A percentile compares a stretch with the other conserved stretches of the same genome.
These are phyloP conservation scores for Prosopocoilus inquinatus DNA, from an alignment of 2,888 invertebrate species.

Conservation along the genomic window DNA sequence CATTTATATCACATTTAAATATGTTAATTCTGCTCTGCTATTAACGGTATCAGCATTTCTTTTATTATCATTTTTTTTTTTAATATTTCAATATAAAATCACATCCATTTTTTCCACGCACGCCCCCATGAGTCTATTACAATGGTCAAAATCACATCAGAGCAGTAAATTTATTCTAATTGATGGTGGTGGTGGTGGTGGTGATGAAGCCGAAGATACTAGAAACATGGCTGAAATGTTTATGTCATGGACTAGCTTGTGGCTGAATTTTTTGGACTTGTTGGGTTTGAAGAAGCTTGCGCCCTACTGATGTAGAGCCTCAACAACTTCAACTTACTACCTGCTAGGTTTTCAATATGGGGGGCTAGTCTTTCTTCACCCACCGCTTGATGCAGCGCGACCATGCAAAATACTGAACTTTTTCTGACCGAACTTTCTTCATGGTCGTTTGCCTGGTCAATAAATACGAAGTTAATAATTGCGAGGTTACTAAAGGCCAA, in stretches of 20 bases:
- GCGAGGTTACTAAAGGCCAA: no score
- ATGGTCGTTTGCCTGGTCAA: slow-evolving; percentile 81
- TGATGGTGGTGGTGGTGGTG: not conserved
- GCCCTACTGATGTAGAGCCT: slow-evolving; percentile 74
- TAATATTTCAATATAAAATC: no score
- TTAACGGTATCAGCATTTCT: no score
- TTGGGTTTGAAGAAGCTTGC: slow-evolving; percentile 52
- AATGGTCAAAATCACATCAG: no score
- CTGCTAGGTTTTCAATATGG: slow-evolving; percentile 76
- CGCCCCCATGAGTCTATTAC: no score
- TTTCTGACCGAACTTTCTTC: slow-evolving; percentile 90
- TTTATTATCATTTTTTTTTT: no score
- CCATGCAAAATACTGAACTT: slow-evolving; percentile 96
- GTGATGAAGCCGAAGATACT: not conserved
- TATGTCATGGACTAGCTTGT: slow-evolving; percentile 18
- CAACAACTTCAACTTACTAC: slow-evolving; percentile 85
- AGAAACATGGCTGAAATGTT: not conserved
- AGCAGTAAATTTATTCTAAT: not conserved
- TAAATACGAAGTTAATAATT: slow-evolving; percentile 15
- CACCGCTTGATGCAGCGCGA: slow-evolving; percentile 84
- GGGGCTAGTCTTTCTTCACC: slow-evolving; percentile 84
- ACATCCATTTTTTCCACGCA: no score
- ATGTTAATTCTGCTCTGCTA: no score
- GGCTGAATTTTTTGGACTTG: slow-evolving; percentile 37
- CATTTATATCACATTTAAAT: no score